A percentile compares a stretch with the other conserved stretches of the same genome.
Evolutionary conservation across 2,888 invertebrate species (phyloP).

Genomic region (Heliconius sara): DNA sequence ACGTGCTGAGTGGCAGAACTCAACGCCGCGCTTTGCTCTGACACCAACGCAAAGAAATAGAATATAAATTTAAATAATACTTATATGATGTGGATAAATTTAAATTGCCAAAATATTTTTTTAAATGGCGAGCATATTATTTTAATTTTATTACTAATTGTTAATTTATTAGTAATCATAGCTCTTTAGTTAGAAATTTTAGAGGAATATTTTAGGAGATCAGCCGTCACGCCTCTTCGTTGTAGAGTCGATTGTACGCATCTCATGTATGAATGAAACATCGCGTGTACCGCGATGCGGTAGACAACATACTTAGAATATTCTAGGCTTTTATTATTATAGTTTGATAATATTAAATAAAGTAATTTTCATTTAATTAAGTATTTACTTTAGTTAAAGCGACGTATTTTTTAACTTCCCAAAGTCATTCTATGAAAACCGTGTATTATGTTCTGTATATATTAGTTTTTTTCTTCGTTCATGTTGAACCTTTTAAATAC

Average conservation of each 20-base stretch:
- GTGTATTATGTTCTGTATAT: too few species aligned
- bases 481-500: neutral
- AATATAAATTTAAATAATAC: neutral
- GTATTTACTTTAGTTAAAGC: too few species aligned
- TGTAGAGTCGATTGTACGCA: constrained; percentile 54
- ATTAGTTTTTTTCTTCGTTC: neutral
- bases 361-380: too few species aligned
- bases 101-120: neutral
- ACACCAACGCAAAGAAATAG: too few species aligned
- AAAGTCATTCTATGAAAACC: too few species aligned
- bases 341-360: too few species aligned
- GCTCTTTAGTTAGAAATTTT: constrained; percentile 18
- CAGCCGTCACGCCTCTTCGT: constrained; percentile 59
- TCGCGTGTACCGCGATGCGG: constrained; percentile 47
- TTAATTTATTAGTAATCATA: too few species aligned
- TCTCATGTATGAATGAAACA: constrained; percentile 68
- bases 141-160: neutral
- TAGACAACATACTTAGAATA: constrained; percentile 57
- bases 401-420: too few species aligned
- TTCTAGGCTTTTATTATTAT: neutral
- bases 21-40: too few species aligned
- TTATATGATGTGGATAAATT: neutral
- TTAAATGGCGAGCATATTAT: neutral
- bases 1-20: too few species aligned
- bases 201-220: constrained; percentile 22